Evolutionary conservation across 2,113 vertebrate genomes (phyloP).

Genomic region (Campylomormyrus numenius): DNA sequence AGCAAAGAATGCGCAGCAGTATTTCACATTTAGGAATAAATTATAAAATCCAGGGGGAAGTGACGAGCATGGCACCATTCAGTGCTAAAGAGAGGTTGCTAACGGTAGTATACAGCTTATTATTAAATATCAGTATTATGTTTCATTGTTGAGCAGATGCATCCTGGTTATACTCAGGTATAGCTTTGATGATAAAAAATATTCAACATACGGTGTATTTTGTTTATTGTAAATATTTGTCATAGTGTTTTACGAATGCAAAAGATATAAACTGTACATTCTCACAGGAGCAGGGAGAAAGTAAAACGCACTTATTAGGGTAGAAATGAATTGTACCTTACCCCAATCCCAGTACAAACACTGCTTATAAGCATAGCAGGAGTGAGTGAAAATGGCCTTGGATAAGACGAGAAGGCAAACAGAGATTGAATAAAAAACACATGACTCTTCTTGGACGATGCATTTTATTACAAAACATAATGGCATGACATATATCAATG

Average conservation of each 20-base stretch:
- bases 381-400: slow-evolving; percentile 4
- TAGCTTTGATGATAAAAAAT: neutral
- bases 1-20: neutral
- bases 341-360: neutral
- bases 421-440: neutral
- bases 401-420: neutral
- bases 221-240: neutral
- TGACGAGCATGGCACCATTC: neutral
- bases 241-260: neutral
- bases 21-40: neutral
- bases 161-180: neutral
- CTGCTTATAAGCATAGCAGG: neutral
- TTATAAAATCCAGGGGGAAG: neutral
- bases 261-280: neutral
- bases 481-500: neutral
- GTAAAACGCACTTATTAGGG: neutral
- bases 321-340: neutral
- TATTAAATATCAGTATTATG: neutral
- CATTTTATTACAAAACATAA: neutral
- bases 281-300: neutral
- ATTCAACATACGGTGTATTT: neutral
- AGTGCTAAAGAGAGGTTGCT: neutral
- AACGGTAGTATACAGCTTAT: neutral
- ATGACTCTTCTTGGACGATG: neutral
- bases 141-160: neutral